Percentiles rank a stretch among this genome's conserved stretches.
phyloP scores from a whole-genome alignment of 2,888 invertebrate genomes.

The Stictocephala bisonia region DNA sequence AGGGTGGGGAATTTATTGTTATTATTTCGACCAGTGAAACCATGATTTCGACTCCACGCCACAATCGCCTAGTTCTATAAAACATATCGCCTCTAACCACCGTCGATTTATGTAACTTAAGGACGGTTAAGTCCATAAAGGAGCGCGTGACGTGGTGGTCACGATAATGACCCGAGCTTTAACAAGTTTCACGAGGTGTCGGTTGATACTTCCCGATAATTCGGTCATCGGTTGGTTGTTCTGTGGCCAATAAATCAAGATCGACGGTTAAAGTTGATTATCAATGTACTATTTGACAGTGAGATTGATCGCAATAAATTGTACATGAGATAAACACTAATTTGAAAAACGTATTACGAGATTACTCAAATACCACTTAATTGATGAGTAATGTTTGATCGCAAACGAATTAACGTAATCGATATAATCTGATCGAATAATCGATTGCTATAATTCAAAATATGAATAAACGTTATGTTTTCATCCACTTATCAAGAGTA shows the following conservation, averaged over 20 bases:
- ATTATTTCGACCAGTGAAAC: conserved; percentile 27
- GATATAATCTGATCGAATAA: no score
- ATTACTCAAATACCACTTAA: no score
- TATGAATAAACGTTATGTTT: no score
- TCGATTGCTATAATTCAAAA: no score
- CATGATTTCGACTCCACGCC: conserved; percentile 26
- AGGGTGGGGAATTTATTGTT: conserved; percentile 24
- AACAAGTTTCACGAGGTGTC: conserved; percentile 27
- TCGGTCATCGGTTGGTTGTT: not conserved
- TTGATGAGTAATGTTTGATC: no score
- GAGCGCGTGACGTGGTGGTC: conserved; percentile 12
- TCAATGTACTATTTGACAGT: no score
- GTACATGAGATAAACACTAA: no score
- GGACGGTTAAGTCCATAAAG: conserved; percentile 21
- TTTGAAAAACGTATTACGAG: no score
- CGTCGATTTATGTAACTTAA: conserved; percentile 31
- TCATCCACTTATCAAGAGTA: no score
- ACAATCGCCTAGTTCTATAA: not conserved
- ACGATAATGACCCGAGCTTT: not conserved
- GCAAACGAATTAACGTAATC: no score
- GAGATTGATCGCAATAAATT: no score
- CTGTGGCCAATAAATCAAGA: not conserved
- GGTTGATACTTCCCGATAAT: conserved; percentile 20
- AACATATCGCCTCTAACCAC: conserved; percentile 29
- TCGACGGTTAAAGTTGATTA: no score